Conservation (phyloP, 2,888 invertebrate species). For the Lysandra bellargus region DNA sequence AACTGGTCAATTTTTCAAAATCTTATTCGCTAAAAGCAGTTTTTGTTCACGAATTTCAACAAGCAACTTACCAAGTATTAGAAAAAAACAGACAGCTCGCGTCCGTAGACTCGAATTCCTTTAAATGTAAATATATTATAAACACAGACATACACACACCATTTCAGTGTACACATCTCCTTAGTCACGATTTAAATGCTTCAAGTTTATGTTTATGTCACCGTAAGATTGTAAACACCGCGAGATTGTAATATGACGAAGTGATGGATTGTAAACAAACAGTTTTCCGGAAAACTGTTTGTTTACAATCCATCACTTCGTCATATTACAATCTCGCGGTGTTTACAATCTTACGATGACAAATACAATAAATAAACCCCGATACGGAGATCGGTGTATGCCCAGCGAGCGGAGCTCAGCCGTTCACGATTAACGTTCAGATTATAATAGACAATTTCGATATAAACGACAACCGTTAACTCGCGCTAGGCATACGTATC, state of each 20-base stretch:
- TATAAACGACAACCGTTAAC: neutral
- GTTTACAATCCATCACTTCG: too few species aligned
- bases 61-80: slow-evolving; percentile 65
- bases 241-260: too few species aligned
- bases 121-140: slow-evolving; percentile 46
- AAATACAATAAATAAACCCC: slow-evolving; percentile 40
- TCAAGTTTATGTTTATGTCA: slow-evolving; percentile 37
- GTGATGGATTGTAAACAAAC: too few species aligned
- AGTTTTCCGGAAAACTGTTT: too few species aligned
- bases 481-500: neutral
- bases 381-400: neutral
- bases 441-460: slow-evolving; percentile 6
- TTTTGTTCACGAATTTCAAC: neutral
- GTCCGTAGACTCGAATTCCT: slow-evolving; percentile 54
- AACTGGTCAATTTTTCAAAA: too few species aligned
- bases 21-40: neutral
- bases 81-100: slow-evolving; percentile 59
- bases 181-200: slow-evolving; percentile 60
- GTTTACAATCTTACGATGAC: too few species aligned
- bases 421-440: neutral
- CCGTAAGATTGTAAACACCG: too few species aligned
- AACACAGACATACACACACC: slow-evolving; percentile 46
- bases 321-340: too few species aligned
- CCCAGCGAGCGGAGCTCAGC: neutral
- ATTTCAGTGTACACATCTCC: slow-evolving; percentile 29